phyloP scores from a whole-genome alignment of 2,113 vertebrate genomes.

The Crotophaga sulcirostris region DNA sequence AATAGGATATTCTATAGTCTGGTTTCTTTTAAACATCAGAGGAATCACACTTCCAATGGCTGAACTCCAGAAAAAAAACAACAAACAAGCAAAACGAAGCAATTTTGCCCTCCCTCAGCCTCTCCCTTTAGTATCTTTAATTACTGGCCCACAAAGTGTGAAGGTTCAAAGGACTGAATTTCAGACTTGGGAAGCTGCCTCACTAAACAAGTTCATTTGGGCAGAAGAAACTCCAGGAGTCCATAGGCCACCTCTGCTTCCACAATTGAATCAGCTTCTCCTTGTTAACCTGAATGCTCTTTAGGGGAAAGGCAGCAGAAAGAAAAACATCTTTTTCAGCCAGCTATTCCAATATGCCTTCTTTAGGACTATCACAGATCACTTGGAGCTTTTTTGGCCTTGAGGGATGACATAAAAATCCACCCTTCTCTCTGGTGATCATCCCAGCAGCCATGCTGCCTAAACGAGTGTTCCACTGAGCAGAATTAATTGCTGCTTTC shows the following conservation, averaged over 20 bases:
- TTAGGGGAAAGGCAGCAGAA: background rate
- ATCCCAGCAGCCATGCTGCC: background rate
- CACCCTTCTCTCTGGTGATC: background rate
- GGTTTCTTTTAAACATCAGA: background rate
- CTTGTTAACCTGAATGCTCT: background rate
- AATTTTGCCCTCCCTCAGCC: background rate
- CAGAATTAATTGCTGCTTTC: slow-evolving; percentile 27
- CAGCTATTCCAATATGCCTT: background rate
- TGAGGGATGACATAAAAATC: background rate
- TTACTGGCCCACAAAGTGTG: background rate
- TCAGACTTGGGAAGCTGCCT: background rate
- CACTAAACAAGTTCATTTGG: background rate
- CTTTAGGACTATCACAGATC: background rate
- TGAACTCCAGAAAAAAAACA: background rate
- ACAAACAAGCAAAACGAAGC: background rate
- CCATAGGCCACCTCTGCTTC: background rate
- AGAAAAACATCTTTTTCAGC: background rate
- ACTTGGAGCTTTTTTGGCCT: background rate
- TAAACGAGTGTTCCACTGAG: background rate
- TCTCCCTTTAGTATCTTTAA: slow-evolving; percentile 15
- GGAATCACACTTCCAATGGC: background rate
- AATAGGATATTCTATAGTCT: background rate
- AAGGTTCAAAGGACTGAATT: background rate
- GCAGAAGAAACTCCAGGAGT: background rate
- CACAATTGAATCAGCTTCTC: background rate